These are phyloP conservation scores for Tetragonula clypearis DNA, from an alignment of 1,140 invertebrate species.

Conservation along the genomic window DNA sequence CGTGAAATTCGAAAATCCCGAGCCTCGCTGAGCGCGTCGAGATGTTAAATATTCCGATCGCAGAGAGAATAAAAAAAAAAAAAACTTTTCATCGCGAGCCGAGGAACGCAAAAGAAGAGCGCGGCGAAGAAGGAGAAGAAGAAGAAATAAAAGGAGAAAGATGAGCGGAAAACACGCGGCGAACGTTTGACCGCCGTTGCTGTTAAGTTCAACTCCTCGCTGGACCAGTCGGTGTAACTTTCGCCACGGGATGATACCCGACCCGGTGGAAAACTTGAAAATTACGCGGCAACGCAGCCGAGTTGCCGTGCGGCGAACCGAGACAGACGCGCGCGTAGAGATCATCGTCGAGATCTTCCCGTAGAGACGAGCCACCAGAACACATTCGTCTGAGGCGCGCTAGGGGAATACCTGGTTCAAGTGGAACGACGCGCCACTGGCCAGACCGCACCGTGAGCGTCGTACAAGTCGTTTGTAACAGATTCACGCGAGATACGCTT, in stretches of 20 bases:
- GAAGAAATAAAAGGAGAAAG: neutral
- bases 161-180: neutral
- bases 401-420: neutral
- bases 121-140: too few relatives aligned
- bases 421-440: constrained; percentile 3
- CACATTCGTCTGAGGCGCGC: neutral
- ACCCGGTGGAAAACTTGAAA: constrained; percentile 5
- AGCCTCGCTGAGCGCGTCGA: neutral
- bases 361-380: neutral
- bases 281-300: constrained; percentile 13
- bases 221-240: constrained; percentile 21
- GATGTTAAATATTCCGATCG: constrained; percentile 6
- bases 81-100: neutral
- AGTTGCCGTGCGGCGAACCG: neutral
- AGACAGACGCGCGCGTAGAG: neutral
- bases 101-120: too few relatives aligned
- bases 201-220: constrained; percentile 13
- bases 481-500: too few relatives aligned
- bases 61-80: too few relatives aligned
- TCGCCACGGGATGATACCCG: neutral
- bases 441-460: neutral
- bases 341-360: neutral
- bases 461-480: too few relatives aligned
- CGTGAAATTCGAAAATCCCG: neutral
- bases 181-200: constrained; percentile 20